Evolutionary conservation across 1,140 invertebrate genomes (phyloP), one percentile per base, ranked within the genome.

Genomic region (Polypedilum pembai): DNA sequence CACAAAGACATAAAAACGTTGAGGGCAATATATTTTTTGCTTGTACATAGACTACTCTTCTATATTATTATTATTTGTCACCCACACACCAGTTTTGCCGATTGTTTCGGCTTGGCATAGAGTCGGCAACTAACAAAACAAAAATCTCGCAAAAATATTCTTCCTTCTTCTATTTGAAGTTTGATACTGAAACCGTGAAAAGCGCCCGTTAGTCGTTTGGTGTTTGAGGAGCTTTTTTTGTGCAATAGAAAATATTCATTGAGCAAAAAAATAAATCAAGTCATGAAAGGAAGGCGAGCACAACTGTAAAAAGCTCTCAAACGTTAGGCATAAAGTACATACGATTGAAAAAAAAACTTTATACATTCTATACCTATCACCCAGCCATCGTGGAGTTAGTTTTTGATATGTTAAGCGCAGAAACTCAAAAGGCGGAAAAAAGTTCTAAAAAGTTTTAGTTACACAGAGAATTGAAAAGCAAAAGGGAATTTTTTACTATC

Each of bases 41-140:
- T 5, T 33, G 24, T 33, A 33, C 24, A 33, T 33, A 33, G 24
- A 33, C 1, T 33, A 33, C 24, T 3, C 2, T n/a, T 33, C 24
- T 33, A 33, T 33, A 56, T 56, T 56, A 56, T 56, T 12, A 56
- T 69, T 69, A 20, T 69, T 69, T 69, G 65, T 69, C 65, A 69
- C 65, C 65, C 65, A 69, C 65, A 69, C 65, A 69, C 65, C 24
- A 56, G 45, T 15, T n/a, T 15, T 45, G 2, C 7, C 45, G 45
- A 56, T 56, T 56, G 45, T 56, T 56, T 56, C 45, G 45, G 45
- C 45, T 56, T 56, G 45, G 12, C 12, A 56, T 56, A 4, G 12
- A 56, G 15, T 56, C 45, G 45, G 45, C 45, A 56, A 56, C 45
- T 56, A 56, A 56, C 45, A 56, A 56, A 56, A 56, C 45, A 56